A percentile compares a stretch with the other conserved stretches of the same genome.
Conservation (phyloP, 1,140 invertebrate species). For the Tetragnatha versicolor region DNA sequence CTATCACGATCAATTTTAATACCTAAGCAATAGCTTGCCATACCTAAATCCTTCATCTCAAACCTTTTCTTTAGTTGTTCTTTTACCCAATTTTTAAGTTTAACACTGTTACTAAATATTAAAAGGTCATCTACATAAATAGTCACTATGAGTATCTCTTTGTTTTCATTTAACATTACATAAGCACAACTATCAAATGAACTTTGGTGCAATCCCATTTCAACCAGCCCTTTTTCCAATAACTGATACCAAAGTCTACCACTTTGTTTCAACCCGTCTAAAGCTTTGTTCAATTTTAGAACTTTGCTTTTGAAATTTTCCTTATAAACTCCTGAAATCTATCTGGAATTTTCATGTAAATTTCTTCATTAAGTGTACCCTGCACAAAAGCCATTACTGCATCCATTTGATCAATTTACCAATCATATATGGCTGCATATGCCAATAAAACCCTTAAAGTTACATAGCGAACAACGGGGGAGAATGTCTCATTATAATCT, state of each 20-base stretch:
- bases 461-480: constrained; percentile 60
- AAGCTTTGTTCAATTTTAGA: constrained; percentile 57
- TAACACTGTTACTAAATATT: constrained; percentile 14
- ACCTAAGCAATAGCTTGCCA: constrained; percentile 1
- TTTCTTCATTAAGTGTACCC: constrained; percentile 62
- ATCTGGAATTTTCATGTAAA: constrained; percentile 63
- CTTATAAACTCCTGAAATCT: constrained; percentile 44
- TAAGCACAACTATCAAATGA: constrained; percentile 56
- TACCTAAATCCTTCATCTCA: constrained; percentile 32
- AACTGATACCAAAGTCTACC: constrained; percentile 55
- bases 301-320: constrained; percentile 17
- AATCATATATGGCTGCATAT: constrained; percentile 58
- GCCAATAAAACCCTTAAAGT: constrained; percentile 61
- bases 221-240: constrained; percentile 43
- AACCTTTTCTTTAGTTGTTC: constrained; percentile 10
- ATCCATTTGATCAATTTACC: constrained; percentile 60
- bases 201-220: constrained; percentile 52
- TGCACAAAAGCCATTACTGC: constrained; percentile 62
- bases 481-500: constrained; percentile 63
- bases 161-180: constrained; percentile 36
- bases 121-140: constrained; percentile 56
- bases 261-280: constrained; percentile 58
- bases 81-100: constrained; percentile 23
- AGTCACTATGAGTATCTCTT: constrained; percentile 40
- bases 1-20: constrained; percentile 26